phyloP scores from a whole-genome alignment of 1,140 invertebrate species.

The Drosophila orosa region DNA sequence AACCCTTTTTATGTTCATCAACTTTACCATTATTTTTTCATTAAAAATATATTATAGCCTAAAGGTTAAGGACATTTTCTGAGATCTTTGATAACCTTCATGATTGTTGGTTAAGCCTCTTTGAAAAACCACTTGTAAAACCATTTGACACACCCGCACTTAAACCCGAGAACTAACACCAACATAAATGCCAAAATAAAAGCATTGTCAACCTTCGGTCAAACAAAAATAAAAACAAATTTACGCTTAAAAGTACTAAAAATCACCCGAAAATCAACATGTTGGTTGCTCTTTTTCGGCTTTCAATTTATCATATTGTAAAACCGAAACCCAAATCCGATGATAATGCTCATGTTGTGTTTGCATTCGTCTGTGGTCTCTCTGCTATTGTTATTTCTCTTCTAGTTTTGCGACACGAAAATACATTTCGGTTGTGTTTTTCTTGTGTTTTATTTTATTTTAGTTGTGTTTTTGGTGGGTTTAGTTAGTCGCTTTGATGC shows the following conservation, averaged over 20 bases:
- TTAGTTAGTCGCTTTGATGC: conserved; percentile 35
- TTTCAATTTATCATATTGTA: conserved; percentile 62
- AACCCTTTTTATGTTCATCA: conserved; percentile 1
- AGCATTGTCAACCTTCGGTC: conserved; percentile 62
- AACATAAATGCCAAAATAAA: conserved; percentile 33
- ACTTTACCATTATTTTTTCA: neutral
- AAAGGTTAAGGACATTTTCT: conserved; percentile 37
- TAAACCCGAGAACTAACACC: conserved; percentile 18
- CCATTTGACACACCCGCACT: conserved; percentile 39
- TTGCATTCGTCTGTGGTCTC: conserved; percentile 42
- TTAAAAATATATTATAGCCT: neutral
- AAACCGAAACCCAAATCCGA: conserved; percentile 49
- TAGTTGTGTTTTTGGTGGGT: conserved; percentile 13
- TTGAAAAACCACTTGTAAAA: conserved; percentile 28
- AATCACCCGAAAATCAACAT: conserved; percentile 46
- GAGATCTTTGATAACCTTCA: conserved; percentile 28
- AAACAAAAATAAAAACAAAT: conserved; percentile 26
- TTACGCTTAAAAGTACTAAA: conserved; percentile 48
- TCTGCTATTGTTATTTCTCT: conserved; percentile 22
- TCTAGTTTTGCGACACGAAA: conserved; percentile 37
- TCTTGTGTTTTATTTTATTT: conserved; percentile 34
- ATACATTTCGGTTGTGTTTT: conserved; percentile 33
- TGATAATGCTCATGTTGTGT: conserved; percentile 58
- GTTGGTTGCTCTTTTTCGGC: conserved; percentile 25
- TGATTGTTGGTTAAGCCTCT: conserved; percentile 18